These are phyloP conservation scores for Podilymbus podiceps DNA, from an alignment of 2,113 vertebrate species.

Conservation along the genomic window DNA sequence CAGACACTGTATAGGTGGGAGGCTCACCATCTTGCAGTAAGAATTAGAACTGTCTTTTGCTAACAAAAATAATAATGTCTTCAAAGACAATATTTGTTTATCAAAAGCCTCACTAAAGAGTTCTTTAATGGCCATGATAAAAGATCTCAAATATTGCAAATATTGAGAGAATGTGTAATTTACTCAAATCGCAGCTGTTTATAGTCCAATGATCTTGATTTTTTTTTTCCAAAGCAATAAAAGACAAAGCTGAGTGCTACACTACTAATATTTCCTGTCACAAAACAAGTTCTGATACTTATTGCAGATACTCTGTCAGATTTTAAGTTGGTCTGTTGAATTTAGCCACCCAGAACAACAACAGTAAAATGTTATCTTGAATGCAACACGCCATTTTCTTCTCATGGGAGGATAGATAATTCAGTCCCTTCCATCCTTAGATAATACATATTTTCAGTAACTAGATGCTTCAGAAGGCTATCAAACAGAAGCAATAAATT, in stretches of 20 bases:
- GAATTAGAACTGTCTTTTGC: not conserved
- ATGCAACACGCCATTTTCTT: not conserved
- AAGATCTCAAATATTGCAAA: not conserved
- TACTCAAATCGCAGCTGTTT: not conserved
- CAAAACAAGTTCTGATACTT: not conserved
- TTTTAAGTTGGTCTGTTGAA: not conserved
- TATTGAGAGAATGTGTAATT: not conserved
- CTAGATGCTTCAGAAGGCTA: not conserved
- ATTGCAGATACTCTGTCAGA: not conserved
- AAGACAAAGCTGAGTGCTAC: not conserved
- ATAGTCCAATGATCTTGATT: not conserved
- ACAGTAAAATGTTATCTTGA: not conserved
- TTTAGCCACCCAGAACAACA: not conserved
- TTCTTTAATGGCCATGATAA: not conserved
- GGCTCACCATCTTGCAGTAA: not conserved
- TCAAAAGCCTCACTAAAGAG: not conserved
- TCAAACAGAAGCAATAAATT: not conserved
- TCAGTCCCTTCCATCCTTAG: not conserved
- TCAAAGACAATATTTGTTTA: not conserved
- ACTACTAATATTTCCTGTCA: not conserved
- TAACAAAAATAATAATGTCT: not conserved
- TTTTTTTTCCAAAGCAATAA: not conserved
- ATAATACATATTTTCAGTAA: not conserved
- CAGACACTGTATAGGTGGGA: not conserved
- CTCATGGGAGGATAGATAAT: not conserved